phyloP scores from a whole-genome alignment of 2,113 vertebrate species.

The Raja brachyura region DNA sequence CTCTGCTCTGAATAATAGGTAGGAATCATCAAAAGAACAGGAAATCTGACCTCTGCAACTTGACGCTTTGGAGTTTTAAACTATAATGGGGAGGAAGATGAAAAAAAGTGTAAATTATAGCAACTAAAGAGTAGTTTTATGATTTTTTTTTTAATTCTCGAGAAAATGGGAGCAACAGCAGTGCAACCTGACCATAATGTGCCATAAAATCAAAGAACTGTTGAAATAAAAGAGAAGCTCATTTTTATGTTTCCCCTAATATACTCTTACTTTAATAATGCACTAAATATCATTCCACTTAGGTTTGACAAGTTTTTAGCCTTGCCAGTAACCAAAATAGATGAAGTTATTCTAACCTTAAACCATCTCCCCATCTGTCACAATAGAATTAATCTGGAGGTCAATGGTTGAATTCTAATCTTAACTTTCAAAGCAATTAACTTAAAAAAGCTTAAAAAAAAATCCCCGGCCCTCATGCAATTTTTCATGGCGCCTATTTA shows the following conservation, averaged over 20 bases:
- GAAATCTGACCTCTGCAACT: not conserved
- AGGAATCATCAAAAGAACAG: not conserved
- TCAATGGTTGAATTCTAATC: not conserved
- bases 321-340: not conserved
- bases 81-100: not conserved
- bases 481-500: not conserved
- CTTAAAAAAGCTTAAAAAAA: not conserved
- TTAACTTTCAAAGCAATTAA: not conserved
- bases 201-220: not conserved
- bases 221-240: not conserved
- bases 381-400: not conserved
- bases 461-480: not conserved
- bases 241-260: not conserved
- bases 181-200: not conserved
- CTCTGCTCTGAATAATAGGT: not conserved
- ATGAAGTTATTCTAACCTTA: not conserved
- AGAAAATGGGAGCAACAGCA: too few species aligned
- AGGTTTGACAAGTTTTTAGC: not conserved
- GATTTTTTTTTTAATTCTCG: too few species aligned
- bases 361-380: not conserved
- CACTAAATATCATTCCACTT: not conserved
- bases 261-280: not conserved
- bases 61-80: not conserved
- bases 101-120: too few species aligned
- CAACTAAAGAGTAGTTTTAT: too few species aligned